Evolutionary conservation across 2,113 vertebrate species (phyloP).

Genomic region (Perca fluviatilis): DNA sequence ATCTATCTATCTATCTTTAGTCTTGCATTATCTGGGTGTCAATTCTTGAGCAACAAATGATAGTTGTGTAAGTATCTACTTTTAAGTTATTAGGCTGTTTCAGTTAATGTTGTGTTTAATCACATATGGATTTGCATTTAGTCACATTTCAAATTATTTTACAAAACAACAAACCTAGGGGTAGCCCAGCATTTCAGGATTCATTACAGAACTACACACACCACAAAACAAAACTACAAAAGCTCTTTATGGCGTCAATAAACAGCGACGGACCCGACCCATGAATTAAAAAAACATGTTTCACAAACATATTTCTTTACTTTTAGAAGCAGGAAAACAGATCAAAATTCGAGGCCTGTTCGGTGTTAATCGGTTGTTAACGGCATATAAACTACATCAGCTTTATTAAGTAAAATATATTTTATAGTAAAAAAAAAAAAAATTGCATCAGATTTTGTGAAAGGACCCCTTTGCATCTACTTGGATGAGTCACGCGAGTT

Average conservation of each 20-base stretch:
- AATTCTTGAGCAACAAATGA: too few species aligned
- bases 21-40: too few species aligned
- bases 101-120: too few species aligned
- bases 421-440: slow-evolving; percentile 14
- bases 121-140: neutral
- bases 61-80: too few species aligned
- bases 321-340: neutral
- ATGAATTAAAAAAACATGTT: neutral
- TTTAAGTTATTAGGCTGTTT: too few species aligned
- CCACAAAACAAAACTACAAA: slow-evolving; percentile 40
- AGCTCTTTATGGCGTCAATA: slow-evolving; percentile 7
- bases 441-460: slow-evolving; percentile 76
- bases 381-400: fast-evolving
- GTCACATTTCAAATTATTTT: neutral
- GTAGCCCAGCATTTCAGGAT: neutral
- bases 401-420: fast-evolving
- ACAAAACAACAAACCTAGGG: neutral
- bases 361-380: fast-evolving
- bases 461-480: slow-evolving; percentile 64
- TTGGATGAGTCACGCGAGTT: neutral
- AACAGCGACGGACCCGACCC: slow-evolving; percentile 56
- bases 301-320: neutral
- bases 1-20: too few species aligned
- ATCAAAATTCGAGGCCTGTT: fast-evolving
- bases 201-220: slow-evolving; percentile 28